Conservation (phyloP, 2,113 vertebrate species). For the Chloropsis hardwickii region DNA sequence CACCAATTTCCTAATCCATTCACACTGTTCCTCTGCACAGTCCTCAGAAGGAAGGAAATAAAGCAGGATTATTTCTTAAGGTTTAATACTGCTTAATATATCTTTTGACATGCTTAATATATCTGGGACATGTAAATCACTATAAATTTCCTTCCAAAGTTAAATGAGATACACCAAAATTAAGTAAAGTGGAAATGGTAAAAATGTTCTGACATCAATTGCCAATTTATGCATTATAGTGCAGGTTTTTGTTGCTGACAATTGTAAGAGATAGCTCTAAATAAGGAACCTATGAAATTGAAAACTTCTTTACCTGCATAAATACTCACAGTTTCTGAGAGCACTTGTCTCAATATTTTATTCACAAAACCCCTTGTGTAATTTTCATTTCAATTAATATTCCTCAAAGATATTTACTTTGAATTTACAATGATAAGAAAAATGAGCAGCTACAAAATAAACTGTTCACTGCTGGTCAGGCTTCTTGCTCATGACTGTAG, state of each 20-base stretch:
- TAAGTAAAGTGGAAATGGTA: background rate
- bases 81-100: slow-evolving; percentile 3
- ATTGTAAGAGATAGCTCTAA: background rate
- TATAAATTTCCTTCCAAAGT: background rate
- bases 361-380: background rate
- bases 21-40: background rate
- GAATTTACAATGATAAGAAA: background rate
- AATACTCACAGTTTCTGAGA: background rate
- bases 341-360: background rate
- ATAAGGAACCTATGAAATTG: background rate
- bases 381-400: background rate
- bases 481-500: background rate
- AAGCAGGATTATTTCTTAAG: slow-evolving; percentile 1
- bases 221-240: background rate
- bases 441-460: background rate
- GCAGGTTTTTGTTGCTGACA: background rate
- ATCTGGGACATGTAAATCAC: background rate
- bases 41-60: background rate
- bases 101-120: background rate
- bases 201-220: slow-evolving; percentile 1
- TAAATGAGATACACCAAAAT: slow-evolving; percentile 9
- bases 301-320: background rate
- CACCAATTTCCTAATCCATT: slow-evolving; percentile 9
- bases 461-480: background rate
- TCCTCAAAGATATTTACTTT: background rate